A percentile compares a stretch with the other conserved stretches of the same genome.
Conservation (phyloP, 2,888 invertebrate genomes). For the Drosophila nr. perissopoda region DNA sequence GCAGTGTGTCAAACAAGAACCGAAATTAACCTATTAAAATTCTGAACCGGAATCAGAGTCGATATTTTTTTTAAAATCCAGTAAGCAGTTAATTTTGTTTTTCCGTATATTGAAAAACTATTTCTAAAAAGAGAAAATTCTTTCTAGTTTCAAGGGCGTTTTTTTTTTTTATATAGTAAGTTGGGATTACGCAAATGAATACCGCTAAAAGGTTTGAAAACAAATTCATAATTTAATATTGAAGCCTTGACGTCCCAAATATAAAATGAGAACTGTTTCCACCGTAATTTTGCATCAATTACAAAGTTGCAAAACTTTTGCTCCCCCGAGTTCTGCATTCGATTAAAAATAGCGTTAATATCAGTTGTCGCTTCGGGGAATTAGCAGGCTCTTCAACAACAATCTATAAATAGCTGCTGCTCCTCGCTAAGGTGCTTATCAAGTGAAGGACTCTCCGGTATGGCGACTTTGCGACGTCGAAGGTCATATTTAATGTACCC, state of each 20-base stretch:
- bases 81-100: not conserved
- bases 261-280: not conserved
- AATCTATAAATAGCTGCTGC: constrained; percentile 49
- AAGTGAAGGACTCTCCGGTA: constrained; percentile 28
- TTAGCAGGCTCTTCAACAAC: constrained; percentile 35
- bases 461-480: constrained; percentile 25
- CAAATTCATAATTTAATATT: not conserved
- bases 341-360: constrained; percentile 31
- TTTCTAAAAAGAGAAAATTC: not conserved
- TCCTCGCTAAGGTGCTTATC: constrained; percentile 38
- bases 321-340: constrained; percentile 17
- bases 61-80: not conserved
- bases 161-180: not conserved
- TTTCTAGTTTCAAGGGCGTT: not conserved
- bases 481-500: constrained; percentile 44
- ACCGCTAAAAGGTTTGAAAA: not conserved
- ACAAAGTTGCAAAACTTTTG: not conserved
- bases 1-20: not conserved
- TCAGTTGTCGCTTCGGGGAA: constrained; percentile 26
- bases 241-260: not conserved
- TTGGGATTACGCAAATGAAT: not conserved
- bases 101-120: not conserved
- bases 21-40: not conserved
- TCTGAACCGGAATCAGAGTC: not conserved
- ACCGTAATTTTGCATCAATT: not conserved